Evolutionary conservation across 2,888 invertebrate species (phyloP).

Genomic region (Platypus cylindrus): DNA sequence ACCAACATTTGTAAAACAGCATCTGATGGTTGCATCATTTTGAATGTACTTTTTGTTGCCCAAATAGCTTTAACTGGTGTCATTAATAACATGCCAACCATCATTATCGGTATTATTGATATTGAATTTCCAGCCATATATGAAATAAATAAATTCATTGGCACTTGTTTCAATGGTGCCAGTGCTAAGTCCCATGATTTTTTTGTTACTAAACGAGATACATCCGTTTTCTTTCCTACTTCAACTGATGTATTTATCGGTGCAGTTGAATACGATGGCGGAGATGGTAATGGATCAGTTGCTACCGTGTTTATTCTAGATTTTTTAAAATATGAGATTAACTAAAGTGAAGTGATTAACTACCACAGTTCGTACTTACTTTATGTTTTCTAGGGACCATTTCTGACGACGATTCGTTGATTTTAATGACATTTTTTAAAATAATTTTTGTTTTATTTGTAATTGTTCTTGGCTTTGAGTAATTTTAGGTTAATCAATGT

Average conservation of each 20-base stretch:
- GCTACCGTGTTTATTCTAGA: slow-evolving; percentile 19
- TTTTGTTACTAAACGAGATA: slow-evolving; percentile 76
- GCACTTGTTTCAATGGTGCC: slow-evolving; percentile 89
- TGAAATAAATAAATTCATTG: slow-evolving; percentile 99
- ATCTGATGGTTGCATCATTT: slow-evolving; percentile 87
- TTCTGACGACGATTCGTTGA: slow-evolving; percentile 25
- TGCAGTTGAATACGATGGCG: slow-evolving; percentile 74
- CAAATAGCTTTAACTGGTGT: slow-evolving; percentile 93
- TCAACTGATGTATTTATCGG: slow-evolving; percentile 61
- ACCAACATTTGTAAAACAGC: slow-evolving; percentile 84
- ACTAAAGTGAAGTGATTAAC: background rate
- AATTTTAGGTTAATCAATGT: too few species aligned
- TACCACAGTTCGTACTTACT: slow-evolving; percentile 20
- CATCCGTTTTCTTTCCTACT: slow-evolving; percentile 68
- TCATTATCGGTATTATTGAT: slow-evolving; percentile 99
- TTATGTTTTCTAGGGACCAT: slow-evolving; percentile 31
- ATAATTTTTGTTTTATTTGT: too few species aligned
- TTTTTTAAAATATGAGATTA: slow-evolving; percentile 2
- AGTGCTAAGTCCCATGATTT: slow-evolving; percentile 95
- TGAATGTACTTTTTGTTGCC: slow-evolving; percentile 78
- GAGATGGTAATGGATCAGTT: slow-evolving; percentile 46
- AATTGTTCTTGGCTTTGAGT: too few species aligned
- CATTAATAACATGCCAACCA: slow-evolving; percentile 98
- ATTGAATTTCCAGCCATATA: slow-evolving; percentile 99
- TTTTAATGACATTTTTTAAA: slow-evolving; percentile 20